Evolutionary conservation across 2,888 invertebrate species (phyloP), one percentile per base, ranked within the genome.

Genomic region (Ophion slaviceki): DNA sequence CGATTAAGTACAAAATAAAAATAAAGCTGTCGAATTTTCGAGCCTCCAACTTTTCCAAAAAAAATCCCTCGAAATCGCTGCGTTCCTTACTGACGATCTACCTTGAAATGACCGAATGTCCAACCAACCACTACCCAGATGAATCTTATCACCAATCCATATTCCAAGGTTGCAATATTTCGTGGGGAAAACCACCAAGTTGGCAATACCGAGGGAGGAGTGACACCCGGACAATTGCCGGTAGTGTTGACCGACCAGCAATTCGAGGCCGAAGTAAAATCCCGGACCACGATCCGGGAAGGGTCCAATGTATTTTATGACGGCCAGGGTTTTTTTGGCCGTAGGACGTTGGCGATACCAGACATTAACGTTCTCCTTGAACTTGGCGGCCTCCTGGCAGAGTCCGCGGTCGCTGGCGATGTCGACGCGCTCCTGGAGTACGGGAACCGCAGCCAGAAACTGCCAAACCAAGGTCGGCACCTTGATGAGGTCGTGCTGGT

Each of bases 181-280:
- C 17, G 17, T 53, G 40, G 8, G 40, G 6, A 40, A 40, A 40
- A 40, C 40, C 40, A 40, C 40, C 40, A 8, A 40, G 40, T 40
- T 40, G 40, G 40, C 40, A 40, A 40, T 40, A 1, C 40, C 40
- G 40, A 8, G 8, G 8, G 40, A 40, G 6, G 1, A 40, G 40
- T 4, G 36, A 24, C n/a, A 32, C 62, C 40, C 7, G 40, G 40
- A 32, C 11, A 28, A n/a, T 47, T 32, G 47, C 10, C 28, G 2
- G 32, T 71, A n/a, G n/a, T 47, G 20, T 2, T 28, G 57, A 78
- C 76, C 32, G 20, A 88, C 87, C 94, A 95, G 93, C 89, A 96
- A 90, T 90, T 95, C 95, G 85, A 96, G 93, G 70, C 95, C 96
- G 91, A 95, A 95, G 90, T 95, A 95, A 90, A 95, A 95, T 87